Conservation (phyloP, 2,113 vertebrate species). For the Tyto alba region DNA sequence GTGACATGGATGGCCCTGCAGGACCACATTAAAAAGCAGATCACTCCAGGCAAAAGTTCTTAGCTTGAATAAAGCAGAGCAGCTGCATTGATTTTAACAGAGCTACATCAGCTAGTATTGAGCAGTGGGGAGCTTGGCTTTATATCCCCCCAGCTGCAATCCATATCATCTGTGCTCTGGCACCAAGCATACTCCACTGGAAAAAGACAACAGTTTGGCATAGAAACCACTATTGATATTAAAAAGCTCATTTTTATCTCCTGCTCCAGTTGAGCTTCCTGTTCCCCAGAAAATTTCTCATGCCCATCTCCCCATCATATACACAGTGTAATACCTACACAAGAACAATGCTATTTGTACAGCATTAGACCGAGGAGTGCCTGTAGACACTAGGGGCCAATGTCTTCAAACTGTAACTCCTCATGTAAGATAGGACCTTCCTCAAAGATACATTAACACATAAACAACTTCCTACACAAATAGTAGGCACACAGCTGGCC, state of each 20-base stretch:
- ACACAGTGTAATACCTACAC: neutral
- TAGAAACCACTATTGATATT: neutral
- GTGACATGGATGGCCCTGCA: neutral
- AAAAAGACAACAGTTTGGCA: neutral
- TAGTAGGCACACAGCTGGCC: neutral
- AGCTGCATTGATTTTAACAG: neutral
- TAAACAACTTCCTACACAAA: neutral
- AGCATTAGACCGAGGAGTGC: neutral
- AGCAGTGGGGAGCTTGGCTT: neutral
- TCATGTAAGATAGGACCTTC: neutral
- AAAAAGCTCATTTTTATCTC: neutral
- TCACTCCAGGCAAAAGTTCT: neutral
- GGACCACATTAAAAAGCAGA: neutral
- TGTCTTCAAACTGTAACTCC: fast-evolving
- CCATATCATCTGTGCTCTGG: neutral
- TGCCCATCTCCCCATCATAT: too few relatives aligned
- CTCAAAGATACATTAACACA: neutral
- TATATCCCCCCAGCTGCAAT: neutral
- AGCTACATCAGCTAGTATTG: neutral
- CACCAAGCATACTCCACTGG: fast-evolving
- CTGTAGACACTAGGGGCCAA: neutral
- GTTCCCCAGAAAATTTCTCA: neutral
- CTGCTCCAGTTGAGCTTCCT: neutral
- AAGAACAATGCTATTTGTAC: neutral
- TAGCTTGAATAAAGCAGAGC: neutral